Conservation (phyloP, 2,797 vertebrate species). For the Sebastes elongatus region DNA sequence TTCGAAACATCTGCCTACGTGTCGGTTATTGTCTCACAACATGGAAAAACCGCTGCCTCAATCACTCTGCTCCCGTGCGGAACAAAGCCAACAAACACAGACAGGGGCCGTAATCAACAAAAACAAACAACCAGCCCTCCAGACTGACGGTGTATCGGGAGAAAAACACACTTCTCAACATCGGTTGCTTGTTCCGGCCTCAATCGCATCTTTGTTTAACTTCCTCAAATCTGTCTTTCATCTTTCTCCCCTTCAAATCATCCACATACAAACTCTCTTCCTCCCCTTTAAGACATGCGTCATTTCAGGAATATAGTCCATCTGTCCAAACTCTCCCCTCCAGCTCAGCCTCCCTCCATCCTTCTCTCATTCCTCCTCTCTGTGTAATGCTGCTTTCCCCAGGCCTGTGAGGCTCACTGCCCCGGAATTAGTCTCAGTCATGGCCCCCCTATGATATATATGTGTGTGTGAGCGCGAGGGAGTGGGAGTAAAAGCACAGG, state of each 20-base stretch:
- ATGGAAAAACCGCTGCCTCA: constrained; percentile 1
- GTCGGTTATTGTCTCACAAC: constrained; percentile 24
- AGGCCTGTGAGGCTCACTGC: constrained; percentile 15
- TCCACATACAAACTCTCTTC: not conserved
- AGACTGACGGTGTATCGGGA: not conserved
- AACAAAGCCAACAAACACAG: constrained; percentile 26
- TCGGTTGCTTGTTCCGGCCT: not conserved
- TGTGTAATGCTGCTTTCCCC: constrained; percentile 19
- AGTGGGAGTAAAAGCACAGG: constrained; percentile 50
- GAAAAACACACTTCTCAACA: not conserved
- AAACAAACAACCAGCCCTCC: constrained; percentile 13
- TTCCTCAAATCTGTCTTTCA: not conserved
- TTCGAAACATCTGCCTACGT: constrained; percentile 12
- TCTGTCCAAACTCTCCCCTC: constrained; percentile 10
- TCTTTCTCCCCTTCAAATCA: not conserved
- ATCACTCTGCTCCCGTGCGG: not conserved
- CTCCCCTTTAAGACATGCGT: not conserved
- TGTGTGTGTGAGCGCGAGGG: constrained; percentile 19
- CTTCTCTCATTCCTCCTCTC: constrained; percentile 10
- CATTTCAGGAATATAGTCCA: constrained; percentile 25
- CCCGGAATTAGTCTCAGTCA: constrained; percentile 72
- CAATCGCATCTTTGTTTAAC: not conserved
- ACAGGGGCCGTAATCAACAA: constrained; percentile 17
- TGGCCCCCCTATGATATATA: not conserved
- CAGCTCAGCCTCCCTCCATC: not conserved